phyloP scores from a whole-genome alignment of 2,888 invertebrate species.

The Amphipoea oculea region DNA sequence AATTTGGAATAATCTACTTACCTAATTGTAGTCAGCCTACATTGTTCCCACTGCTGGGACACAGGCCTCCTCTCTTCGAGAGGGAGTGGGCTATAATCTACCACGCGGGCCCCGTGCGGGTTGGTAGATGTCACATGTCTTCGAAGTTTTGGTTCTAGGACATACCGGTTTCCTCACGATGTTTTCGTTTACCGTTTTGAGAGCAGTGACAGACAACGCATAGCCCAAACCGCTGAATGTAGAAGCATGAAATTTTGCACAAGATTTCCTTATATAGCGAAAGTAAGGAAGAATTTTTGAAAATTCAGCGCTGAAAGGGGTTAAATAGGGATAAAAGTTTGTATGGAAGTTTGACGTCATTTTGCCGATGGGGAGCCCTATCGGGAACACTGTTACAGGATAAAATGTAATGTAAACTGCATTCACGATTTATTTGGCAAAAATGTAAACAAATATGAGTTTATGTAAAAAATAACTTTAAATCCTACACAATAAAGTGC shows the following conservation, averaged over 20 bases:
- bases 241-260: not conserved
- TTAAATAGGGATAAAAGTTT: not conserved
- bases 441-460: too few species aligned
- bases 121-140: too few species aligned
- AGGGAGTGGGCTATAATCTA: too few species aligned
- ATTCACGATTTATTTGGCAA: too few species aligned
- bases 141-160: too few species aligned
- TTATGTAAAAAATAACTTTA: too few species aligned
- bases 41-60: too few species aligned
- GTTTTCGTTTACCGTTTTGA: too few species aligned
- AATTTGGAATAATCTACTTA: not conserved
- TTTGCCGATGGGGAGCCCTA: not conserved
- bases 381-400: not conserved
- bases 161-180: too few species aligned
- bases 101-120: too few species aligned
- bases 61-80: too few species aligned
- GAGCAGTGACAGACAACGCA: not conserved
- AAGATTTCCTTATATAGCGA: not conserved
- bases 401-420: not conserved
- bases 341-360: not conserved
- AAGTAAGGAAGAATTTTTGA: not conserved
- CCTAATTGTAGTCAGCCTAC: not conserved
- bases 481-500: too few species aligned
- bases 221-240: not conserved
- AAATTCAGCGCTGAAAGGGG: not conserved